These are phyloP conservation scores for Mayetiola destructor DNA, from an alignment of 2,888 invertebrate species.

Conservation along the genomic window DNA sequence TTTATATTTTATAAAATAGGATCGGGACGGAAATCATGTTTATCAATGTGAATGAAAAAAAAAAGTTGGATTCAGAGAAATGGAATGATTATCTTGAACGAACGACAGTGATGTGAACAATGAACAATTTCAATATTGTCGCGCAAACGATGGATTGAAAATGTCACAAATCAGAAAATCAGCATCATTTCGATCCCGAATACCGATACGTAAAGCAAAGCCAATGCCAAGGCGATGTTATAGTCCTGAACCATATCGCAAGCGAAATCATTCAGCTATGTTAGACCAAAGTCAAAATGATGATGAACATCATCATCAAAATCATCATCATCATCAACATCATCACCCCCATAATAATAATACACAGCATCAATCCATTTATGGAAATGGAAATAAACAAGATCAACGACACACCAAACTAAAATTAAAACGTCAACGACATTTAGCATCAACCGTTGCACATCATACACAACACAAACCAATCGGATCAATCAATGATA, in stretches of 20 bases:
- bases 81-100: background rate
- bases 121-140: too few species aligned
- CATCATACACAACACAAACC: constrained; percentile 1
- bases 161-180: constrained; percentile 27
- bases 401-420: constrained; percentile 13
- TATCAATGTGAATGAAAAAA: too few species aligned
- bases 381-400: background rate
- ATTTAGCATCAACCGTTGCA: constrained; percentile 2
- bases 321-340: background rate
- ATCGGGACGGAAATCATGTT: background rate
- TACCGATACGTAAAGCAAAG: constrained; percentile 24
- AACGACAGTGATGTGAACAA: background rate
- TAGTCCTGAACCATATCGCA: constrained; percentile 20
- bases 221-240: constrained; percentile 22
- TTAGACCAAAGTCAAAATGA: background rate
- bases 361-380: constrained; percentile 7
- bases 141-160: constrained; percentile 17
- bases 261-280: background rate
- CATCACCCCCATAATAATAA: constrained; percentile 15
- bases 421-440: constrained; percentile 5
- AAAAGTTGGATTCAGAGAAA: too few species aligned
- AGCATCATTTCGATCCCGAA: constrained; percentile 26
- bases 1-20: background rate
- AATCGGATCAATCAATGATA: background rate
- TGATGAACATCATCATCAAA: too few species aligned